Evolutionary conservation across 2,888 invertebrate genomes (phyloP).

Genomic region (Alviniconcha strummeri): DNA sequence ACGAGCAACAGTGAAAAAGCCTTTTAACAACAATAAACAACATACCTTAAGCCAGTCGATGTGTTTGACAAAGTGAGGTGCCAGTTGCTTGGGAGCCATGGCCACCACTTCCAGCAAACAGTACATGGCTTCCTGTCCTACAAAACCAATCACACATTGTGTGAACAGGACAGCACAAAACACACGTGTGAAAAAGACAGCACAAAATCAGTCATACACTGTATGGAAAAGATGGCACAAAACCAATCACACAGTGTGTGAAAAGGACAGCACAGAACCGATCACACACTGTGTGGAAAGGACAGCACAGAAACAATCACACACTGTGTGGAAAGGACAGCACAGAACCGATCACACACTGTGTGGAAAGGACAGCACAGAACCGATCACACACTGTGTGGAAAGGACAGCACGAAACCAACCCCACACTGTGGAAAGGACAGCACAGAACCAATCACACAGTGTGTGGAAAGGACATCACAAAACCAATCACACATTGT

Average conservation of each 20-base stretch:
- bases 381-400: no score
- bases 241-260: background rate
- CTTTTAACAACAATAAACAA: background rate
- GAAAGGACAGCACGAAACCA: no score
- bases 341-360: no score
- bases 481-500: no score
- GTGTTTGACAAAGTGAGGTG: conserved; percentile 80
- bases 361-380: no score
- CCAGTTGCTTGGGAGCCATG: conserved; percentile 83
- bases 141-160: background rate
- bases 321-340: no score
- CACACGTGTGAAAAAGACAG: background rate
- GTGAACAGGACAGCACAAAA: background rate
- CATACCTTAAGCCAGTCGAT: conserved; percentile 79
- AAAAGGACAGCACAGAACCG: background rate
- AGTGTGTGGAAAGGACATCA: no score
- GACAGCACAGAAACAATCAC: no score
- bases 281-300: no score
- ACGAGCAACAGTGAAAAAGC: no score
- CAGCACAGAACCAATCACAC: no score
- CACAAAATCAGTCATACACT: background rate
- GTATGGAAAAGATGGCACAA: background rate
- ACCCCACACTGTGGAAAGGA: no score
- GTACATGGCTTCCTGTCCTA: conserved; percentile 76
- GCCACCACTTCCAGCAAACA: conserved; percentile 90